phyloP scores from a whole-genome alignment of 2,888 invertebrate species.

The Buathra laborator region DNA sequence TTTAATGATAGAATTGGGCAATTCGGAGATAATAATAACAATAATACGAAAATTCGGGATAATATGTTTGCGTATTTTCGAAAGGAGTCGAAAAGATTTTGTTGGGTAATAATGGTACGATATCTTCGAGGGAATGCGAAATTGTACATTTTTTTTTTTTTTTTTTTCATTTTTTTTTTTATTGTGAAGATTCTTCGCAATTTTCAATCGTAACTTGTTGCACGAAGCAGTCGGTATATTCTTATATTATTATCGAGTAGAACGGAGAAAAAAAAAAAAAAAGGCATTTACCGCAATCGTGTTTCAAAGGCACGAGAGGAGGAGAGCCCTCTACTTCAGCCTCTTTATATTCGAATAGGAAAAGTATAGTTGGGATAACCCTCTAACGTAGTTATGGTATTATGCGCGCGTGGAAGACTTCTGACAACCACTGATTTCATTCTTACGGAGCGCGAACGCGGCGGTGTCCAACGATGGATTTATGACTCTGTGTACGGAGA shows the following conservation, averaged over 20 bases:
- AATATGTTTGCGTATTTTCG: neutral
- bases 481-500: slow-evolving; percentile 76
- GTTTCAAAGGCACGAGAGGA: neutral
- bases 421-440: slow-evolving; percentile 81
- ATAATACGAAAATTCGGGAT: too few relatives aligned
- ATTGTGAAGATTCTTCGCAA: neutral
- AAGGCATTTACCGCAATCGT: slow-evolving; percentile 19
- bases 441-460: slow-evolving; percentile 71
- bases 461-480: slow-evolving; percentile 77
- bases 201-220: slow-evolving; percentile 18
- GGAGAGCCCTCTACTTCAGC: neutral
- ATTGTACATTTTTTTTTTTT: neutral
- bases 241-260: neutral
- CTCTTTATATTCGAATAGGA: slow-evolving; percentile 21
- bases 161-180: neutral
- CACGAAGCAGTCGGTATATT: neutral
- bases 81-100: neutral
- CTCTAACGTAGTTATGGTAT: slow-evolving; percentile 41
- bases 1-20: slow-evolving; percentile 12
- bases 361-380: slow-evolving; percentile 8
- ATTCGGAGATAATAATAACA: neutral
- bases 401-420: slow-evolving; percentile 59
- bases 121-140: slow-evolving; percentile 4
- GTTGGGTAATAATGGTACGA: neutral
- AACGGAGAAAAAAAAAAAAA: neutral